Evolutionary conservation across 2,888 invertebrate genomes (phyloP).

Genomic region (Hemaris fuciformis): DNA sequence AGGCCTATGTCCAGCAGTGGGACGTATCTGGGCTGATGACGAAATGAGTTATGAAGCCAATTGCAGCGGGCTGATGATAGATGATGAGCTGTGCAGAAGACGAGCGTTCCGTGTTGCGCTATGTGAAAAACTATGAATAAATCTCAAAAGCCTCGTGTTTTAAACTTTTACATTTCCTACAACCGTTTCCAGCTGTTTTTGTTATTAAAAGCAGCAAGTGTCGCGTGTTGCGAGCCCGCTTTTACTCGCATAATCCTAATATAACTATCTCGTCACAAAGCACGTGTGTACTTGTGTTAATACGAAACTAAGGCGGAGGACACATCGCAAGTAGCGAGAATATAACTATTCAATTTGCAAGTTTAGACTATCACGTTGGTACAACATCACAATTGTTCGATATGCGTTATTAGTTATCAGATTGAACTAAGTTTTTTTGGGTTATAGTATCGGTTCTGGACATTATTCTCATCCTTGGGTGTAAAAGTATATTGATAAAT

Average conservation of each 20-base stretch:
- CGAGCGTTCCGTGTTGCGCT: background rate
- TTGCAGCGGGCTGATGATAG: too few species aligned
- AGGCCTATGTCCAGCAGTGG: too few species aligned
- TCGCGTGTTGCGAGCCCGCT: conserved; percentile 13
- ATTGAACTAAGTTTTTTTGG: too few species aligned
- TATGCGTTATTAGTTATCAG: too few species aligned
- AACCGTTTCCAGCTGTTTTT: background rate
- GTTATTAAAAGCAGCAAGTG: conserved; percentile 7
- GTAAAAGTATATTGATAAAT: too few species aligned
- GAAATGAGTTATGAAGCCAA: too few species aligned
- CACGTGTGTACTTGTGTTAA: conserved; percentile 15
- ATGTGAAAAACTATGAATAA: background rate
- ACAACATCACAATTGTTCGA: too few species aligned
- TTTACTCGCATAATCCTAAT: conserved; percentile 34
- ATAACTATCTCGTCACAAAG: conserved; percentile 27
- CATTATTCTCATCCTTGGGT: too few species aligned
- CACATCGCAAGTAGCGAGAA: background rate
- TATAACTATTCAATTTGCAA: background rate
- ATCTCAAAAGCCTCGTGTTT: background rate
- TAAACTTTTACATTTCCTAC: background rate
- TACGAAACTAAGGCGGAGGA: conserved; percentile 6
- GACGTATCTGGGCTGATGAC: too few species aligned
- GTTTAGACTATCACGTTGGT: too few species aligned
- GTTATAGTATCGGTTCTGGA: too few species aligned
- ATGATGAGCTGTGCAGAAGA: background rate